These are phyloP conservation scores for Polydrusus pterygomalis DNA, from an alignment of 2,888 invertebrate species.

Conservation along the genomic window DNA sequence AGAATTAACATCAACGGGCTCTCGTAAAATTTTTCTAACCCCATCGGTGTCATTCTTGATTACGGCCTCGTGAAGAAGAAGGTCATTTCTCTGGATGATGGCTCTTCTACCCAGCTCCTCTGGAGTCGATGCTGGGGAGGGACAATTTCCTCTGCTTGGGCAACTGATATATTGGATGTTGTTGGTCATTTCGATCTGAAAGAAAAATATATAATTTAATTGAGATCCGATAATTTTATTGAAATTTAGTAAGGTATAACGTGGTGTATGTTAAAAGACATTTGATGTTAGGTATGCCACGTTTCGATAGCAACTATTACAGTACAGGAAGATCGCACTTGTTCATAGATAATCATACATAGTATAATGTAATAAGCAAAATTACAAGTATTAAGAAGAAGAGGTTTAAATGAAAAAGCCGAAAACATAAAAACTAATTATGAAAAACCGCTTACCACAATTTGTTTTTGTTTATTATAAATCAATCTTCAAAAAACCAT, in stretches of 20 bases:
- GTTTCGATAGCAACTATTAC: too few relatives aligned
- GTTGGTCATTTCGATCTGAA: slow-evolving; percentile 33
- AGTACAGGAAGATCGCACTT: too few relatives aligned
- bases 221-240: too few relatives aligned
- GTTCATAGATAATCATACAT: too few relatives aligned
- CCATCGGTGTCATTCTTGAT: slow-evolving; percentile 83
- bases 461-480: not conserved
- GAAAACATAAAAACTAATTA: not conserved
- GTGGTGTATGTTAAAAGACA: too few relatives aligned
- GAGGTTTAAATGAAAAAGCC: not conserved
- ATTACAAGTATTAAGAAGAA: too few relatives aligned
- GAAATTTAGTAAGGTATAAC: too few relatives aligned
- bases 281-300: too few relatives aligned
- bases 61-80: slow-evolving; percentile 82
- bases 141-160: slow-evolving; percentile 58
- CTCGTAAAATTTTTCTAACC: slow-evolving; percentile 78
- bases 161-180: slow-evolving; percentile 50
- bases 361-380: too few relatives aligned
- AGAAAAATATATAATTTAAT: not conserved
- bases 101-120: slow-evolving; percentile 71
- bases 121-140: slow-evolving; percentile 67
- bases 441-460: slow-evolving; percentile 5
- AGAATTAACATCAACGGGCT: slow-evolving; percentile 82
- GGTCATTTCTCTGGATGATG: slow-evolving; percentile 79
- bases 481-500: not conserved